Conservation (phyloP, 2,113 vertebrate genomes). For the Barnardius zonarius region DNA sequence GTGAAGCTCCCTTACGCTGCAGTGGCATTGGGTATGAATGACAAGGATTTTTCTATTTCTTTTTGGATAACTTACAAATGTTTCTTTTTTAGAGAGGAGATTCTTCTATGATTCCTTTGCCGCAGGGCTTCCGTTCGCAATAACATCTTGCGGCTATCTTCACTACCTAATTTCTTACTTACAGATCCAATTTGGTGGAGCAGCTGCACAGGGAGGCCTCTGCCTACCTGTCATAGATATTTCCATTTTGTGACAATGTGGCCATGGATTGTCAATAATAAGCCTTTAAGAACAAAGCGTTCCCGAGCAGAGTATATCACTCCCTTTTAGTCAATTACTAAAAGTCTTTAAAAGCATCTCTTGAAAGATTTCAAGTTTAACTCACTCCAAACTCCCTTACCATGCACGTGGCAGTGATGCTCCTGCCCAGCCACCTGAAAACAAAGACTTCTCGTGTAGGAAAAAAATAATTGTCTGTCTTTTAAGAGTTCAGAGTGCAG, state of each 20-base stretch:
- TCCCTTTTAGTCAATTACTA: conserved; percentile 47
- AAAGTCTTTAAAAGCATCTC: conserved; percentile 9
- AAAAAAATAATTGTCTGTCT: conserved; percentile 42
- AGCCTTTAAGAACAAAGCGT: neutral
- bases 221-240: neutral
- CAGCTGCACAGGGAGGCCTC: neutral
- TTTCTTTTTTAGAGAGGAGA: neutral
- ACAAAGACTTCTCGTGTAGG: conserved; percentile 39
- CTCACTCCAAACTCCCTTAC: conserved; percentile 4
- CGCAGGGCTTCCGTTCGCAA: neutral
- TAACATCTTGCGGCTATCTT: neutral
- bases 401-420: neutral
- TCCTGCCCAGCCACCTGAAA: conserved; percentile 62
- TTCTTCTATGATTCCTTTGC: neutral
- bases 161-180: neutral
- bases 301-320: neutral
- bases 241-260: neutral
- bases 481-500: conserved; percentile 63
- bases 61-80: neutral
- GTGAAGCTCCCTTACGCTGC: neutral
- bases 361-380: conserved; percentile 2
- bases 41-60: neutral
- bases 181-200: neutral
- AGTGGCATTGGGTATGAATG: neutral
- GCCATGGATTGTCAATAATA: neutral